A percentile compares a stretch with the other conserved stretches of the same genome.
Evolutionary conservation across 2,888 invertebrate genomes (phyloP).

Genomic region (Eupithecia subfuscata): DNA sequence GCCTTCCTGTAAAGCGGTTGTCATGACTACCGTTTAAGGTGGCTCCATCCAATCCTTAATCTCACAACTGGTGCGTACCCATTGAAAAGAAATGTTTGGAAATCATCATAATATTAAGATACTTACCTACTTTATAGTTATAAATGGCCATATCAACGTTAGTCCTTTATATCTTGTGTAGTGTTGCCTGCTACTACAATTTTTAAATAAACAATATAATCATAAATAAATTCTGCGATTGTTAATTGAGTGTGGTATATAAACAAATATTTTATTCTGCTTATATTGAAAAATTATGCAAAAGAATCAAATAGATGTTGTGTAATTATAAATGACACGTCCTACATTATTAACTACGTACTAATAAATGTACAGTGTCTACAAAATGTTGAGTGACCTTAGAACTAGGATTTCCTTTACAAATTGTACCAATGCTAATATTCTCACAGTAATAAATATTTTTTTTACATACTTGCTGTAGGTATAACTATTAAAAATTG

Average conservation of each 20-base stretch:
- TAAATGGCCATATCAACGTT: neutral
- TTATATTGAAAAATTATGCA: neutral
- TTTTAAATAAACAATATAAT: neutral
- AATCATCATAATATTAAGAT: slow-evolving; percentile 19
- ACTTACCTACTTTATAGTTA: neutral
- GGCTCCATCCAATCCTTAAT: slow-evolving; percentile 29
- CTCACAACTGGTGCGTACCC: slow-evolving; percentile 11
- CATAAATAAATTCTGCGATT: neutral
- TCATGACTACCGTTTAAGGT: slow-evolving; percentile 47
- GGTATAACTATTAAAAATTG: neutral
- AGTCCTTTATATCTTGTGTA: neutral
- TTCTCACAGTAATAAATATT: slow-evolving; percentile 14
- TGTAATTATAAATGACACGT: neutral
- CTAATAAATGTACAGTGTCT: neutral
- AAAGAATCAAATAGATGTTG: neutral
- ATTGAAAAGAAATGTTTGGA: slow-evolving; percentile 23
- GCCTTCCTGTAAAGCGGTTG: slow-evolving; percentile 40
- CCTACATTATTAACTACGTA: neutral
- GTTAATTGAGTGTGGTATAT: neutral
- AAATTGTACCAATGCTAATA: slow-evolving; percentile 26
- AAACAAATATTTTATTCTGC: neutral
- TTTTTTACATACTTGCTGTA: neutral
- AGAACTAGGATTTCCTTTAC: slow-evolving; percentile 34
- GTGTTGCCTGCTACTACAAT: neutral
- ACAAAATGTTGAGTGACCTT: slow-evolving; percentile 23